Conservation (phyloP, 2,888 invertebrate species). For the Drosophila nigricruria region DNA sequence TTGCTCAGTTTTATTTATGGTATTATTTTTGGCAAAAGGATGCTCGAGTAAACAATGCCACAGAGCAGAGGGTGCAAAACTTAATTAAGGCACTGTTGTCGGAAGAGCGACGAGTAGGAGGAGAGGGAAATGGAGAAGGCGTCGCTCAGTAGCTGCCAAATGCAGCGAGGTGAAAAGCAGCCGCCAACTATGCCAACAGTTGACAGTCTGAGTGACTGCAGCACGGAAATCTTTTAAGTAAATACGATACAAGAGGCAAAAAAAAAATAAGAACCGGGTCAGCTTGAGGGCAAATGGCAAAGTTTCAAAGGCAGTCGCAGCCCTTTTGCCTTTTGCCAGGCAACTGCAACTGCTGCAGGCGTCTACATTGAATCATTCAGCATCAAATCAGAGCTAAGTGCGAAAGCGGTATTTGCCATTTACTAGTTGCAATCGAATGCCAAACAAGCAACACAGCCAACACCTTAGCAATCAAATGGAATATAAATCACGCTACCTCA, state of each 20-base stretch:
- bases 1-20: slow-evolving; percentile 51
- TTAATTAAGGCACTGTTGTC: slow-evolving; percentile 64
- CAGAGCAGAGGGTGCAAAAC: slow-evolving; percentile 51
- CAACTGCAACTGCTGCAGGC: slow-evolving; percentile 12
- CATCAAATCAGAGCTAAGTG: slow-evolving; percentile 65
- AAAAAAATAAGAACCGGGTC: slow-evolving; percentile 5
- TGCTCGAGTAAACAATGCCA: slow-evolving; percentile 52
- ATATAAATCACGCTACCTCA: slow-evolving; percentile 55
- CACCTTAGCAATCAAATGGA: slow-evolving; percentile 50
- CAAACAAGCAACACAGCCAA: slow-evolving; percentile 34
- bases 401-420: slow-evolving; percentile 61
- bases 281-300: slow-evolving; percentile 4
- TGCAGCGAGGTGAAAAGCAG: slow-evolving; percentile 29
- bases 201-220: slow-evolving; percentile 20
- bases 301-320: slow-evolving; percentile 5
- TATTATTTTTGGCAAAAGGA: slow-evolving; percentile 49
- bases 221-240: slow-evolving; percentile 38
- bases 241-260: slow-evolving; percentile 16
- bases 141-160: slow-evolving; percentile 48
- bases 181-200: slow-evolving; percentile 21
- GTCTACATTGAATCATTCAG: slow-evolving; percentile 47
- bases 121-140: slow-evolving; percentile 11
- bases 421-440: slow-evolving; percentile 48
- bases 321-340: no score
- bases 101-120: neutral